Evolutionary conservation across 1,140 invertebrate genomes (phyloP).

Genomic region (Neodiprion virginianus): DNA sequence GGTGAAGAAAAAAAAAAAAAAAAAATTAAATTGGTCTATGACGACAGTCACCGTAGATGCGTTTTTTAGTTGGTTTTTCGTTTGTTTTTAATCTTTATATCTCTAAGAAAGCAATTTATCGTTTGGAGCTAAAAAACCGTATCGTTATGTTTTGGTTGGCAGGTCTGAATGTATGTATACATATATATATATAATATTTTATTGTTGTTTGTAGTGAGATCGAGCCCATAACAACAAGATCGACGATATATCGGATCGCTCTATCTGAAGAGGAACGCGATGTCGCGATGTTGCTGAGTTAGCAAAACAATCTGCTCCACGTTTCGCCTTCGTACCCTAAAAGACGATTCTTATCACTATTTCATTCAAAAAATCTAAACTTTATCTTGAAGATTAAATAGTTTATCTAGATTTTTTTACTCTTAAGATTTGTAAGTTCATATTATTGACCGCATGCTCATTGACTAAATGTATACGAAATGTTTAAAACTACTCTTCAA

Average conservation of each 20-base stretch:
- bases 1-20: no score
- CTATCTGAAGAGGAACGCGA: constrained; percentile 52
- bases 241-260: constrained; percentile 23
- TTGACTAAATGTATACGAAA: no score
- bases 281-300: constrained; percentile 47
- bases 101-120: no score
- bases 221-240: constrained; percentile 29
- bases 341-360: constrained; percentile 30
- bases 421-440: no score
- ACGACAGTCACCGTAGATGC: no score
- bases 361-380: not conserved
- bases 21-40: no score
- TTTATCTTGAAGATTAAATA: no score
- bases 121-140: constrained; percentile 37
- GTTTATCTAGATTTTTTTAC: no score
- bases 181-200: not conserved
- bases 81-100: no score
- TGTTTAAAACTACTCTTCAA: no score
- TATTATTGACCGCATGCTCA: no score
- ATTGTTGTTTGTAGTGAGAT: constrained; percentile 39
- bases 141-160: constrained; percentile 48
- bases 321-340: constrained; percentile 51
- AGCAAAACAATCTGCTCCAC: constrained; percentile 54
- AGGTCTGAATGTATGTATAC: constrained; percentile 39
- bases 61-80: no score